Conservation (phyloP, 2,888 invertebrate genomes). For the Heliconius cydno region DNA sequence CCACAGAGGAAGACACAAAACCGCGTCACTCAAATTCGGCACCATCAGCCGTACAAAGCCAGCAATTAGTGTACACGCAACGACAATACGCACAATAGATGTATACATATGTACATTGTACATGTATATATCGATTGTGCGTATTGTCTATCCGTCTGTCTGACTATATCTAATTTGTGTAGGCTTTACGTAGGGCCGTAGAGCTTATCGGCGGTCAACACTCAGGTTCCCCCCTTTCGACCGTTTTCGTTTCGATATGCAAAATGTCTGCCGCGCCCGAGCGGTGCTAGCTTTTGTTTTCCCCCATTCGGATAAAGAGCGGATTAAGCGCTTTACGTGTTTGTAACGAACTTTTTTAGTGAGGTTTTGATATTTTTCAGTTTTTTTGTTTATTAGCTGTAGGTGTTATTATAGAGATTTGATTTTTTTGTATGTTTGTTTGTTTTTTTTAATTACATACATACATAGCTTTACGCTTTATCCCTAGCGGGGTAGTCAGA, state of each 20-base stretch:
- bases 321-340: background rate
- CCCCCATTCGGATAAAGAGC: slow-evolving; percentile 2
- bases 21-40: background rate
- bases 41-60: slow-evolving; percentile 33
- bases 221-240: slow-evolving; percentile 26
- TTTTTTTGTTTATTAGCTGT: background rate
- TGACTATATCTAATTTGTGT: slow-evolving; percentile 39
- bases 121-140: slow-evolving; percentile 57
- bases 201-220: slow-evolving; percentile 42
- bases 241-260: slow-evolving; percentile 22
- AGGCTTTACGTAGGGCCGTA: slow-evolving; percentile 39
- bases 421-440: background rate
- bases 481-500: too few relatives aligned
- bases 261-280: slow-evolving; percentile 10
- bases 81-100: background rate
- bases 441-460: background rate
- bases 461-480: too few relatives aligned
- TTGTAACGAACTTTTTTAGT: slow-evolving; percentile 2
- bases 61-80: slow-evolving; percentile 47
- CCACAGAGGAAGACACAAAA: background rate
- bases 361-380: background rate
- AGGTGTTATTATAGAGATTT: background rate
- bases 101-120: slow-evolving; percentile 32
- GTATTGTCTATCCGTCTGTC: slow-evolving; percentile 54
- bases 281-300: slow-evolving; percentile 10